Conservation (phyloP, 2,113 vertebrate genomes). For the Hippoglossus stenolepis region DNA sequence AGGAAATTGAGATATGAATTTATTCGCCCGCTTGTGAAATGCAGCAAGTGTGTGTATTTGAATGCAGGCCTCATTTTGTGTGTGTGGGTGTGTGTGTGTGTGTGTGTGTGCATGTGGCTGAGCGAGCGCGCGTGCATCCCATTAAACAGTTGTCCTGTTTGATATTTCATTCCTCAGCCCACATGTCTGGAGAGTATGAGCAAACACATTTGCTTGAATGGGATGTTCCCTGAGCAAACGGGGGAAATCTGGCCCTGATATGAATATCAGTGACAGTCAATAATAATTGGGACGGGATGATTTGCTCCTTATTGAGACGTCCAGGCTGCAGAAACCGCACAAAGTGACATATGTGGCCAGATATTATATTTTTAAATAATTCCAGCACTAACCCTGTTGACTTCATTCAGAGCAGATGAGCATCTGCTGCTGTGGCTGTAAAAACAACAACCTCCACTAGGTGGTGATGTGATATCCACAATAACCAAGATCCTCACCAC, state of each 20-base stretch:
- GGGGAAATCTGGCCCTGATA: constrained; percentile 58
- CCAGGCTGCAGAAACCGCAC: not conserved
- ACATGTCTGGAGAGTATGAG: constrained; percentile 72
- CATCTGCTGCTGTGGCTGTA: constrained; percentile 6
- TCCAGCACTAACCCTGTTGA: not conserved
- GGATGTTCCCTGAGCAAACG: constrained; percentile 72
- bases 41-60: constrained; percentile 30
- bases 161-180: constrained; percentile 76
- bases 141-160: constrained; percentile 75
- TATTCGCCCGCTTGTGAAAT: constrained; percentile 3
- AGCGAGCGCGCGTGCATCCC: constrained; percentile 40
- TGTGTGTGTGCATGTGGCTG: constrained; percentile 13
- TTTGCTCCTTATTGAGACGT: constrained; percentile 56
- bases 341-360: constrained; percentile 1
- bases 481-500: constrained; percentile 40
- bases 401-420: not conserved
- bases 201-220: constrained; percentile 78
- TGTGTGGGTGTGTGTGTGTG: not conserved
- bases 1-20: constrained; percentile 33
- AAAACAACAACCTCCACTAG: constrained; percentile 61
- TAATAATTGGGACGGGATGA: constrained; percentile 53
- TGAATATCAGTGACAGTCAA: constrained; percentile 60
- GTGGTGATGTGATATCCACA: constrained; percentile 53
- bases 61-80: constrained; percentile 24
- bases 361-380: not conserved